Evolutionary conservation across 2,113 vertebrate genomes (phyloP), one percentile per base, ranked within the genome.

Genomic region (Corythornis madagascariensis): DNA sequence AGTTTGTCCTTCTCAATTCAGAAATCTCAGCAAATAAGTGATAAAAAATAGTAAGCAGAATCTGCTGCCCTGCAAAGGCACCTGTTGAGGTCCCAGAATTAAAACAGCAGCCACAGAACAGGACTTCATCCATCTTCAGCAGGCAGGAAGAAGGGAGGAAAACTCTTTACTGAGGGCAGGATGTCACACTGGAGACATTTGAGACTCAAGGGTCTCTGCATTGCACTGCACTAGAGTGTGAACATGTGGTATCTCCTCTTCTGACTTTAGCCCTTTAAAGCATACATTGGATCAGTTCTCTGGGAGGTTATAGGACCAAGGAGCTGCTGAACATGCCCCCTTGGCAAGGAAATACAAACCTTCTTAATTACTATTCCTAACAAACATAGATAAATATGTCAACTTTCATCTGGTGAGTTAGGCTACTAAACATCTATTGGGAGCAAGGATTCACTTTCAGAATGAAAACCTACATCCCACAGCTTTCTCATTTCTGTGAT

Each of bases 171-270:
- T 16, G 33, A 66, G 18, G 24, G 16, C 14, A 86, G 29, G 14
- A 55, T 63, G 50, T 71, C 18, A 12, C 7, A 16, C 57, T 72
- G 52, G 14, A 60, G 40, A 43, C 28, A 56, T 6, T 33, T 31
- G 24, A 89, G 38, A 7, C 38, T 59, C 31, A 59, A 42, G 13
- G 16, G 82, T 19, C n/a, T 53, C 17, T 25, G 3, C 35, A 16
- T 3, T 10, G 2, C 4, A 2, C 42, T 33, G n/a, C 2, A 2
- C 25, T 59, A 9, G 56, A 16, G 6, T 24, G 9, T 1, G 5
- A 17, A 35, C 1, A 6, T 9, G 4, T 0, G 1, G 3, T 25
- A 15, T 7, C 5, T 50, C 19, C 29, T 13, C 8, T 38, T 70
- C 35, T 20, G 13, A 78, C 35, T 71, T 65, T 5, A 82, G 29